phyloP scores from a whole-genome alignment of 2,113 vertebrate species.

The Riparia riparia region DNA sequence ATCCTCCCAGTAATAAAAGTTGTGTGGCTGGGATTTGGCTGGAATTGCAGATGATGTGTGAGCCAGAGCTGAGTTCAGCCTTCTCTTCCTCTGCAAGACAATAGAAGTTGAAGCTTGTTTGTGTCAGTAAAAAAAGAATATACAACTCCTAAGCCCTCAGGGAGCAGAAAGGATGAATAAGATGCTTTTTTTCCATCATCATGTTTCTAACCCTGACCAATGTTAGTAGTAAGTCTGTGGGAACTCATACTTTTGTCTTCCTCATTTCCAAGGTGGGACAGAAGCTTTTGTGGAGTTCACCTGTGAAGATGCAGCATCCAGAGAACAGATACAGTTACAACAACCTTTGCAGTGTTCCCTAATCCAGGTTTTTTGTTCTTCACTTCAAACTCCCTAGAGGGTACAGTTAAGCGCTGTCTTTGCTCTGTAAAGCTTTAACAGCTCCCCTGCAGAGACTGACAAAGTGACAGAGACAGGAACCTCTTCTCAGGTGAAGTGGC shows the following conservation, averaged over 20 bases:
- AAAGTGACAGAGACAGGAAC: background rate
- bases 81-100: slow-evolving; percentile 50
- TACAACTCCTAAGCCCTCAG: slow-evolving; percentile 17
- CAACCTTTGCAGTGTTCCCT: background rate
- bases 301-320: background rate
- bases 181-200: slow-evolving; percentile 43
- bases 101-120: slow-evolving; percentile 54
- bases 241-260: background rate
- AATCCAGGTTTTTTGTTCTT: background rate
- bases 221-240: slow-evolving; percentile 1
- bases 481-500: background rate
- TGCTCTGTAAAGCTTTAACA: background rate
- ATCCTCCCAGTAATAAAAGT: slow-evolving; percentile 62
- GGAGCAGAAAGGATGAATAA: slow-evolving; percentile 26
- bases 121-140: slow-evolving; percentile 47
- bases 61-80: slow-evolving; percentile 52
- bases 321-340: background rate
- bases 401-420: background rate
- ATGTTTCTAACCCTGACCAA: background rate
- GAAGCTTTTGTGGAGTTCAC: background rate
- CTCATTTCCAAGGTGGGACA: background rate
- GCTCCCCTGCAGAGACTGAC: background rate
- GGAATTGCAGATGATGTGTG: slow-evolving; percentile 13
- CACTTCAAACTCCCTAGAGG: background rate
- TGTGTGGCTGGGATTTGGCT: slow-evolving; percentile 60